Conservation (phyloP, 2,113 vertebrate genomes). For the Rhineura floridana region DNA sequence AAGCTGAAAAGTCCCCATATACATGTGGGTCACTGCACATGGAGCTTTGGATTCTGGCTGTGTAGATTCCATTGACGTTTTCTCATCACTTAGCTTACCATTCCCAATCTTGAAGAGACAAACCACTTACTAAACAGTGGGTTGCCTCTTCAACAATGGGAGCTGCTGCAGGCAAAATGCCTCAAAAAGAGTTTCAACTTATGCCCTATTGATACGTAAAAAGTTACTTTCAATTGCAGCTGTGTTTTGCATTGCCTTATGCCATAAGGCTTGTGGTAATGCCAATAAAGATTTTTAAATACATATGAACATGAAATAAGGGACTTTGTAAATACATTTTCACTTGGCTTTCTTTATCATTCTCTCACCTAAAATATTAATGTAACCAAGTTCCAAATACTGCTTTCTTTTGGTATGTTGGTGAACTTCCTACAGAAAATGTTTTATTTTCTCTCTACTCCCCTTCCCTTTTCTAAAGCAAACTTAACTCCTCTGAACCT, state of each 20-base stretch:
- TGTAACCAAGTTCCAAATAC: slow-evolving; percentile 69
- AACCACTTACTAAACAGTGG: not conserved
- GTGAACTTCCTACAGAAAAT: slow-evolving; percentile 17
- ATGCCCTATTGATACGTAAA: not conserved
- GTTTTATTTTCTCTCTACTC: slow-evolving; percentile 54
- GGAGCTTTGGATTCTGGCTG: not conserved
- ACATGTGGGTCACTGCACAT: not conserved
- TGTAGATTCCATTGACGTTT: not conserved
- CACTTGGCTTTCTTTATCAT: slow-evolving; percentile 63
- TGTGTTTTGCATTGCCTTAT: slow-evolving; percentile 72
- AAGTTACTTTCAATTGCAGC: not conserved
- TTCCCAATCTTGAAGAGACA: not conserved
- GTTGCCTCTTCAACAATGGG: not conserved
- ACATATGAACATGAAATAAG: slow-evolving; percentile 66
- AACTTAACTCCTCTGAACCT: slow-evolving; percentile 21
- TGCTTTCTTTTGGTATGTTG: slow-evolving; percentile 73
- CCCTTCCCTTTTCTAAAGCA: slow-evolving; percentile 51
- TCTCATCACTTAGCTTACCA: not conserved
- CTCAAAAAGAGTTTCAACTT: too few species aligned
- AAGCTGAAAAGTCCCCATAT: not conserved
- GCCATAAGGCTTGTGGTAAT: slow-evolving; percentile 47
- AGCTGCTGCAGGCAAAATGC: not conserved
- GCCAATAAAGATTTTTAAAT: slow-evolving; percentile 72
- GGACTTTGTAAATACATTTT: slow-evolving; percentile 71
- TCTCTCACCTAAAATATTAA: slow-evolving; percentile 61